Base-by-base conservation (phyloP, 2,797 vertebrate genomes). In the Cynopterus sphinx region DNA sequence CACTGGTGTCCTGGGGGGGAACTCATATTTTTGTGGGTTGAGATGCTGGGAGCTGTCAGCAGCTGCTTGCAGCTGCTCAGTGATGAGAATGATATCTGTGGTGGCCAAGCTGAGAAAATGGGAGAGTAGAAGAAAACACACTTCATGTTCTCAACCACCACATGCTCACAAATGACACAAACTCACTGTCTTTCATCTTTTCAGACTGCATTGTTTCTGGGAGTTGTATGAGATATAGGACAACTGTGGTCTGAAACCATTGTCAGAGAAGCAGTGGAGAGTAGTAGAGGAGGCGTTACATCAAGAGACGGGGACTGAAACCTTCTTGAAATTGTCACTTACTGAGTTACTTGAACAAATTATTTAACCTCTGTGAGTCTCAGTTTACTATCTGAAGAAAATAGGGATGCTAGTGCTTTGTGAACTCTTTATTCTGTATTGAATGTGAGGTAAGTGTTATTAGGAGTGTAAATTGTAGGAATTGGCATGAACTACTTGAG, bases 11-110 rank as follows among this genome's bases (percentile, higher is more conserved):
- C 93, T 73, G 26, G 8, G 43, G 43, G 24, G 81, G 41, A 84
- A 28, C 49, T 43, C 61, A 10, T 22, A 9, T 33, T 73, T 93
- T 49, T 55, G 53, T 53, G 68, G 92, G 57, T 74, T 63, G 91
- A 70, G 57, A 71, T 31, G 84, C 43, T 77, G 8, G 55, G 61
- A 53, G 68, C 70, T 79, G 83, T 89, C 59, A 43, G 63, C 94
- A 97, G 95, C 95, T 96, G 96, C 21, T 39, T 70, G 49, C 49
- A 93, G 78, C 82, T 96, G 95, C 74, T 94, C 46, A 15, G 1
- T 70, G 84, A 67, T n/a, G 70, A 87, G 94, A 90, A n/a, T 49
- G 67, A 61, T 75, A 91, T 70, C 65, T 26, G 46, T 22, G 10
- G 85, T 26, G 73, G 82, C 67, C 82, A 71, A 12, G 71, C 74